phyloP scores from a whole-genome alignment of 1,140 invertebrate genomes.

The Bradynema listronoti region DNA sequence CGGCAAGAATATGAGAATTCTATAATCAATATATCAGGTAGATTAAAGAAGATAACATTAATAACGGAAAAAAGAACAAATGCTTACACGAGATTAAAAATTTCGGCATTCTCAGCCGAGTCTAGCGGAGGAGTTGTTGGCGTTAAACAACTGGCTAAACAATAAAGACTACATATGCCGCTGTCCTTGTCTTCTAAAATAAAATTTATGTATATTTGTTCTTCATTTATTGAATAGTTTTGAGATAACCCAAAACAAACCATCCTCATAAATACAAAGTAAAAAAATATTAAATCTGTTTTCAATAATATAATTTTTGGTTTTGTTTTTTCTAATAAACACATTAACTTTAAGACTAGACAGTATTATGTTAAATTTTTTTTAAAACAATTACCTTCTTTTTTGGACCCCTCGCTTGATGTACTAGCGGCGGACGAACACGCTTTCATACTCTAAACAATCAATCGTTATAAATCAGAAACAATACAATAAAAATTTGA shows the following conservation, averaged over 20 bases:
- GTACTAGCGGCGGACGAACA: conserved; percentile 9
- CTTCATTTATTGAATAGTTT: too few relatives aligned
- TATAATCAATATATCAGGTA: not conserved
- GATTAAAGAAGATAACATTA: not conserved
- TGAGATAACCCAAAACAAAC: too few relatives aligned
- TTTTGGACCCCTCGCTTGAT: conserved; percentile 1
- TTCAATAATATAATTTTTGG: too few relatives aligned
- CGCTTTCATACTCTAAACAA: too few relatives aligned
- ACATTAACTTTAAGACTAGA: too few relatives aligned
- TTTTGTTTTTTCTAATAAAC: too few relatives aligned
- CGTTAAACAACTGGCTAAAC: conserved; percentile 21
- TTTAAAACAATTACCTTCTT: too few relatives aligned
- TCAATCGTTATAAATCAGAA: too few relatives aligned
- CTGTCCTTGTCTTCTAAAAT: conserved; percentile 28
- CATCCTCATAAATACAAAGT: conserved; percentile 3
- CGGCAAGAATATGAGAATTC: not conserved
- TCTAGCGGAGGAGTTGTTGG: not conserved
- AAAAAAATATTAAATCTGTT: conserved; percentile 17
- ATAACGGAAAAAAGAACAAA: not conserved
- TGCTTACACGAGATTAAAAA: conserved; percentile 8
- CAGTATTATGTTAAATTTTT: too few relatives aligned
- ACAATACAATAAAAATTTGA: too few relatives aligned
- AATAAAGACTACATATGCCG: conserved; percentile 27
- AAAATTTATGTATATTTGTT: too few relatives aligned
- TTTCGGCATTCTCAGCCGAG: conserved; percentile 3